phyloP scores from a whole-genome alignment of 2,113 vertebrate genomes.

The Oncorhynchus clarkii region DNA sequence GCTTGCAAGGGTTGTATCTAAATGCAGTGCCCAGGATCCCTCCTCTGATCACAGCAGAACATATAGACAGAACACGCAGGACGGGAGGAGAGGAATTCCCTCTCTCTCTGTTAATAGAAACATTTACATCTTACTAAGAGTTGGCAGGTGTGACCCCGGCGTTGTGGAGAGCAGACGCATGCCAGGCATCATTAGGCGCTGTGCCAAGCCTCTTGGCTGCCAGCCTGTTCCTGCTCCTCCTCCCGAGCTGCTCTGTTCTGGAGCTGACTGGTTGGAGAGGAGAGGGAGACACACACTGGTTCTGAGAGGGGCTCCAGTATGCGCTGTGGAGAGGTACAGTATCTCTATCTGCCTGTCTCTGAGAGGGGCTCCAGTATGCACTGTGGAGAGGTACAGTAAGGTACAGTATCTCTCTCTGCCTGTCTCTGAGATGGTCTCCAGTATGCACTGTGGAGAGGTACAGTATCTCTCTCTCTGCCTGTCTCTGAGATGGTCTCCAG shows the following conservation, averaged over 20 bases:
- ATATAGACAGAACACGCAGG: too few relatives aligned
- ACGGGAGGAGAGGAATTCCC: slow-evolving; percentile 52
- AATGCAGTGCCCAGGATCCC: slow-evolving; percentile 78
- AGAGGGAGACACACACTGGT: too few relatives aligned
- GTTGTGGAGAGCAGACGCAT: slow-evolving; percentile 90
- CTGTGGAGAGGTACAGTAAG: too few relatives aligned
- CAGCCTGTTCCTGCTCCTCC: slow-evolving; percentile 45
- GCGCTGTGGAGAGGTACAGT: too few relatives aligned
- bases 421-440: too few relatives aligned
- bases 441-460: too few relatives aligned
- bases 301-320: too few relatives aligned
- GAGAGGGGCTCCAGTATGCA: too few relatives aligned
- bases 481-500: too few relatives aligned
- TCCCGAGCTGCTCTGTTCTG: slow-evolving; percentile 1
- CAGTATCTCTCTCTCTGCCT: too few relatives aligned
- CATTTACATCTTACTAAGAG: slow-evolving; percentile 96
- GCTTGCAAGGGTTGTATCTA: slow-evolving; percentile 56
- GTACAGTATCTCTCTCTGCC: too few relatives aligned
- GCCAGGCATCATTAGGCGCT: slow-evolving; percentile 93
- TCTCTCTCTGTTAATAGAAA: slow-evolving; percentile 89
- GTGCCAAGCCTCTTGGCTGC: slow-evolving; percentile 91
- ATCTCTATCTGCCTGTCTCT: too few relatives aligned
- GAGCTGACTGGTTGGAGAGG: not conserved
- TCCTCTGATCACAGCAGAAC: slow-evolving; percentile 74
- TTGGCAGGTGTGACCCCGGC: slow-evolving; percentile 94